Conservation (phyloP, 2,888 invertebrate species). For the Diarsia brunnea region DNA sequence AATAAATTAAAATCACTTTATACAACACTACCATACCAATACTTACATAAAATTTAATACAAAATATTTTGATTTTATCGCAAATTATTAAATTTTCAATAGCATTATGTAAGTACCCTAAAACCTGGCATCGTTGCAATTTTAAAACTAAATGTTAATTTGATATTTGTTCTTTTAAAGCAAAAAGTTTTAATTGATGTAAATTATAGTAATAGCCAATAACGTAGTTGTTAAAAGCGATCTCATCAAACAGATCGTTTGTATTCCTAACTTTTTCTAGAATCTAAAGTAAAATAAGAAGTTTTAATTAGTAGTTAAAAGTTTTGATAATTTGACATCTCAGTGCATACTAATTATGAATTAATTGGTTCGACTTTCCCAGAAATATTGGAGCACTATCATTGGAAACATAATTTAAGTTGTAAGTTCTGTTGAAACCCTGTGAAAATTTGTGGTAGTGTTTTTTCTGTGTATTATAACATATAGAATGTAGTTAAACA, state of each 20-base stretch:
- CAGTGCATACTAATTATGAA: slow-evolving; percentile 42
- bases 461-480: neutral
- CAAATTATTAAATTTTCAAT: no score
- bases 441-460: neutral
- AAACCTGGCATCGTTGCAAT: neutral
- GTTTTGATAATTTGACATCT: slow-evolving; percentile 38
- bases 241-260: slow-evolving; percentile 32
- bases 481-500: neutral
- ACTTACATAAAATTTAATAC: no score
- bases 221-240: slow-evolving; percentile 31
- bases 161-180: neutral
- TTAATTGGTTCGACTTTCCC: slow-evolving; percentile 47
- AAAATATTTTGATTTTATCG: no score
- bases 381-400: slow-evolving; percentile 19
- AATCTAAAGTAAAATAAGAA: slow-evolving; percentile 35
- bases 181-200: slow-evolving; percentile 30
- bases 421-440: slow-evolving; percentile 7
- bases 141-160: slow-evolving; percentile 2
- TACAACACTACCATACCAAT: no score
- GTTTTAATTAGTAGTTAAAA: slow-evolving; percentile 51
- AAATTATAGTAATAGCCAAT: slow-evolving; percentile 39
- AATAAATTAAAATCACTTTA: no score
- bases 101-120: neutral
- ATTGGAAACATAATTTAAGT: slow-evolving; percentile 19
- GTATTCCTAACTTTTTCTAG: slow-evolving; percentile 36